Percentiles rank a stretch among this genome's conserved stretches.
These are phyloP conservation scores for Centropyge bicolor DNA, from an alignment of 2,797 vertebrate genomes.

Conservation along the genomic window DNA sequence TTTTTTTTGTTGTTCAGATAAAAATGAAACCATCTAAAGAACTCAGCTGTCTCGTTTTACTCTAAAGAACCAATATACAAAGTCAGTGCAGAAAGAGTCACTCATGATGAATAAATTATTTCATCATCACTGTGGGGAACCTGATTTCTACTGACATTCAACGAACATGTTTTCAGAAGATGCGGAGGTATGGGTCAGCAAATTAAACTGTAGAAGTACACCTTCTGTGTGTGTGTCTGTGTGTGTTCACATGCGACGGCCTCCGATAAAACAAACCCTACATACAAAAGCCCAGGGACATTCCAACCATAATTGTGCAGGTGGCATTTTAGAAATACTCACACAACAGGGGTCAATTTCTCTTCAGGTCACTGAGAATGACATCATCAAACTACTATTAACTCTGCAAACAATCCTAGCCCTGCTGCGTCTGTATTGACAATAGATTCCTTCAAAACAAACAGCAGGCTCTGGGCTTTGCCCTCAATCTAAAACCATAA, in stretches of 20 bases:
- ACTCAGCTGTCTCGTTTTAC: slow-evolving; percentile 26
- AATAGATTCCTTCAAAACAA: slow-evolving; percentile 79
- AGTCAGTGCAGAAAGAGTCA: slow-evolving; percentile 56
- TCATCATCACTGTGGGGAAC: slow-evolving; percentile 74
- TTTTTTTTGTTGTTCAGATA: slow-evolving; percentile 10
- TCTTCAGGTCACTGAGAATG: slow-evolving; percentile 89
- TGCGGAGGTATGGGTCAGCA: slow-evolving; percentile 74
- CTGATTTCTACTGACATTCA: slow-evolving; percentile 81
- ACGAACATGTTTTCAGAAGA: slow-evolving; percentile 68
- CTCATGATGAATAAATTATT: slow-evolving; percentile 86
- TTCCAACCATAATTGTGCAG: slow-evolving; percentile 82
- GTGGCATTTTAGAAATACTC: slow-evolving; percentile 87
- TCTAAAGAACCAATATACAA: slow-evolving; percentile 22
- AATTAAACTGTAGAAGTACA: slow-evolving; percentile 66
- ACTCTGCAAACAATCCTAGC: slow-evolving; percentile 84
- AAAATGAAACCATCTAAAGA: neutral
- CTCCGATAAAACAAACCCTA: slow-evolving; percentile 75
- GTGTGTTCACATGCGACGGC: slow-evolving; percentile 5
- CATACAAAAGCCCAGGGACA: slow-evolving; percentile 69
- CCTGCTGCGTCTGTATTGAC: slow-evolving; percentile 74
- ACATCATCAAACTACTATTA: slow-evolving; percentile 89
- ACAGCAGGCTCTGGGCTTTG: slow-evolving; percentile 74
- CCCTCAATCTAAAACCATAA: slow-evolving; percentile 88
- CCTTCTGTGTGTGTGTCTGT: slow-evolving; percentile 12
- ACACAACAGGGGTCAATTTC: slow-evolving; percentile 84